A percentile compares a stretch with the other conserved stretches of the same genome.
These are phyloP conservation scores for Metopia argyrocephala DNA, from an alignment of 2,888 invertebrate genomes.

Conservation along the genomic window DNA sequence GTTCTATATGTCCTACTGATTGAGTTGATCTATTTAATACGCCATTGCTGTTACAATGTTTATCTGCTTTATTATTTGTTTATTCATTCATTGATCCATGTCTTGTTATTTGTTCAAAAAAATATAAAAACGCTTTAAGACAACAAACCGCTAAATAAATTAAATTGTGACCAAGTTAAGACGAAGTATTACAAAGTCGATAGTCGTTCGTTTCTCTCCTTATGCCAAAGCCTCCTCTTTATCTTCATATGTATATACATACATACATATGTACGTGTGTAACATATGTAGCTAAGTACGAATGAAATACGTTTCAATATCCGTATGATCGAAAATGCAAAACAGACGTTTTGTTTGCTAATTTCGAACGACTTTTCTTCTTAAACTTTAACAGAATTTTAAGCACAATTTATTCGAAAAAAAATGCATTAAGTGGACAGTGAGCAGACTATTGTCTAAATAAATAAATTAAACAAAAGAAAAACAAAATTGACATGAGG, in stretches of 20 bases:
- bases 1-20: too few relatives aligned
- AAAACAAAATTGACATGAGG: conserved; percentile 32
- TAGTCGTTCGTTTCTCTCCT: background rate
- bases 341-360: conserved; percentile 1
- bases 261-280: too few relatives aligned
- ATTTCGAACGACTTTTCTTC: background rate
- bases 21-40: too few relatives aligned
- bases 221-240: background rate
- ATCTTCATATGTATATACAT: background rate
- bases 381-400: conserved; percentile 43
- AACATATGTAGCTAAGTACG: too few relatives aligned
- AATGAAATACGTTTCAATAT: too few relatives aligned
- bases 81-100: conserved; percentile 6
- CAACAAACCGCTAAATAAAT: conserved; percentile 3
- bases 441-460: background rate
- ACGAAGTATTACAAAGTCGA: background rate
- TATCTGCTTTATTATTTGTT: conserved; percentile 8
- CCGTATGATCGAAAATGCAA: conserved; percentile 39
- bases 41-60: too few relatives aligned
- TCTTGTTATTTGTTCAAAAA: conserved; percentile 29
- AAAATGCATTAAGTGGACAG: conserved; percentile 15
- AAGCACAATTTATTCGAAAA: conserved; percentile 22
- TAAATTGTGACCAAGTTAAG: conserved; percentile 30
- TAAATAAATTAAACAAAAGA: too few relatives aligned
- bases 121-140: background rate